Percentiles rank a stretch among this genome's conserved stretches.
Evolutionary conservation across 2,113 vertebrate species (phyloP).

Genomic region (Phoenicopterus ruber): DNA sequence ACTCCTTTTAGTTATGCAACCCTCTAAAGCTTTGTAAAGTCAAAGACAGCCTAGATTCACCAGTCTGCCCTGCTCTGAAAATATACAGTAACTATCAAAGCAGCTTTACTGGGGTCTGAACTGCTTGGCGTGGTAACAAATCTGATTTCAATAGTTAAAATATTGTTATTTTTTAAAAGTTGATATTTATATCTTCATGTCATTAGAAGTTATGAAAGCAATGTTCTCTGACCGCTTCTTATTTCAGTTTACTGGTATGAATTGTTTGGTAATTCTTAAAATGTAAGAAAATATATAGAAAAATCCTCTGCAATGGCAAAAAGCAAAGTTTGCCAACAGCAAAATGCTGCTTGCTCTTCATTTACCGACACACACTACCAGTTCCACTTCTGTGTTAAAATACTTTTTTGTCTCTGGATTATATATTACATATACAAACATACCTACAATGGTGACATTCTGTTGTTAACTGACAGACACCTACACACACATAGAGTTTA

Average conservation of each 20-base stretch:
- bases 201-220: not conserved
- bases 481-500: not conserved
- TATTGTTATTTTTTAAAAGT: not conserved
- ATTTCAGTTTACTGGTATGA: not conserved
- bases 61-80: not conserved
- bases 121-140: not conserved
- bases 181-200: not conserved
- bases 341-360: not conserved
- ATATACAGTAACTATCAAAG: not conserved
- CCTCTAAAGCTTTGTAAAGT: not conserved
- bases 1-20: not conserved
- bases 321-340: not conserved
- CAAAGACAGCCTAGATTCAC: not conserved
- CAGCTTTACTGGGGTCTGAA: not conserved
- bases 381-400: not conserved
- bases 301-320: not conserved
- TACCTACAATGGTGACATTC: not conserved
- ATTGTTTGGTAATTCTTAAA: not conserved
- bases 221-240: not conserved
- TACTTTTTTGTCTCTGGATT: not conserved
- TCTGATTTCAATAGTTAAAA: not conserved
- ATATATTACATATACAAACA: not conserved
- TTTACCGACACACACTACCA: not conserved
- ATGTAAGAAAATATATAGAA: not conserved
- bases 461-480: not conserved